Evolutionary conservation across 2,797 vertebrate species (phyloP).

Genomic region (Hemibagrus guttatus): DNA sequence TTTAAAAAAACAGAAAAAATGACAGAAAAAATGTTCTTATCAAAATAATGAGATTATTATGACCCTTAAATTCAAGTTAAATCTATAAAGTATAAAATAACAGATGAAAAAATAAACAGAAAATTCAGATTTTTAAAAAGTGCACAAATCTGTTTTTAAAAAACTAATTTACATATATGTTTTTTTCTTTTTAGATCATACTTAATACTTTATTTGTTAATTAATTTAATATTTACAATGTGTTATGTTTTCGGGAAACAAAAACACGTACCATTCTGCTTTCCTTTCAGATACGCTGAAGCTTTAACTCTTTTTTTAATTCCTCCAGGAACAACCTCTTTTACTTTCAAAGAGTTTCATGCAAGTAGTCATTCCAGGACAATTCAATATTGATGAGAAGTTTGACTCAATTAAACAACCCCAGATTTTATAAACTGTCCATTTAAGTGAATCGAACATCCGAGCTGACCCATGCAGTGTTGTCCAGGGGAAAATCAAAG

Average conservation of each 20-base stretch:
- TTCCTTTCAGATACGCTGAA: background rate
- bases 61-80: background rate
- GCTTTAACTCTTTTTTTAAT: too few species aligned
- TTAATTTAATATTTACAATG: too few species aligned
- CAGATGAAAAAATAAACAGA: background rate
- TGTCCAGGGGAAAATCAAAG: background rate
- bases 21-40: too few species aligned
- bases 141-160: background rate
- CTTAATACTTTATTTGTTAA: too few species aligned
- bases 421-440: background rate
- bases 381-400: background rate
- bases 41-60: background rate
- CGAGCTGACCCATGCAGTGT: background rate
- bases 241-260: background rate
- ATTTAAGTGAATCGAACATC: background rate
- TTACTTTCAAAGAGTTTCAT: background rate
- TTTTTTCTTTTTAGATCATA: background rate
- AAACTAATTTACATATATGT: background rate
- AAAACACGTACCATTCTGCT: too few species aligned
- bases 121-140: background rate
- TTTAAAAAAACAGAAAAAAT: too few species aligned
- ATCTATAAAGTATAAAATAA: background rate
- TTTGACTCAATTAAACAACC: background rate
- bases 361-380: background rate
- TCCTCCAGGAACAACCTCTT: background rate